Evolutionary conservation across 2,797 vertebrate species (phyloP).

Genomic region (Streptopelia turtur): DNA sequence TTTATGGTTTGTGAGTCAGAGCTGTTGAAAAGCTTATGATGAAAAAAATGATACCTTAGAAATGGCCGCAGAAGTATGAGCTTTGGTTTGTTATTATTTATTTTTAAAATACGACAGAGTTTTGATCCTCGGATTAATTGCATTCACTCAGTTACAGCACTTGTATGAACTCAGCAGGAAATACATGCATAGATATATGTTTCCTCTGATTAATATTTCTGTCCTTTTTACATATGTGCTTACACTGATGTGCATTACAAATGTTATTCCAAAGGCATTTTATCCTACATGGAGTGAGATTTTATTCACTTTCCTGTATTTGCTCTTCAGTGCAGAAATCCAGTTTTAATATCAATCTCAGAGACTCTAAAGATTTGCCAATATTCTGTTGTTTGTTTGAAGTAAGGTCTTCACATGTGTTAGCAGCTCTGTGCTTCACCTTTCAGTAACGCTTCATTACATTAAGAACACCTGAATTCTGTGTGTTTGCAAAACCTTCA

Average conservation of each 20-base stretch:
- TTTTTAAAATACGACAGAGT: neutral
- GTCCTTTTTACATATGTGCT: neutral
- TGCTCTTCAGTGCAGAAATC: neutral
- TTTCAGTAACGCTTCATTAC: neutral
- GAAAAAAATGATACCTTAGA: neutral
- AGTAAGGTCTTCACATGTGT: neutral
- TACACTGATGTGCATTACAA: neutral
- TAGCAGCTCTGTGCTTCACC: neutral
- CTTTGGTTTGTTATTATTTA: neutral
- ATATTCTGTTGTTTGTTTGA: neutral
- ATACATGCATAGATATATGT: neutral
- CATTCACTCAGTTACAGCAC: neutral
- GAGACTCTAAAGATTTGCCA: neutral
- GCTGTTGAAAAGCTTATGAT: neutral
- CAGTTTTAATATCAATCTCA: neutral
- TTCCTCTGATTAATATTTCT: neutral
- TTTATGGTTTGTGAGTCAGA: neutral
- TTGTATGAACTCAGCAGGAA: neutral
- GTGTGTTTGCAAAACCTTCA: neutral
- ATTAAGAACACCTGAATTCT: neutral
- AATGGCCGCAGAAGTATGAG: neutral
- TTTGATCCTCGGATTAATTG: neutral
- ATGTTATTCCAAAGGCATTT: neutral
- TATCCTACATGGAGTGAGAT: neutral
- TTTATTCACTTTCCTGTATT: neutral